These are phyloP conservation scores for Bactericera cockerelli DNA, from an alignment of 1,140 invertebrate genomes.

Conservation along the genomic window DNA sequence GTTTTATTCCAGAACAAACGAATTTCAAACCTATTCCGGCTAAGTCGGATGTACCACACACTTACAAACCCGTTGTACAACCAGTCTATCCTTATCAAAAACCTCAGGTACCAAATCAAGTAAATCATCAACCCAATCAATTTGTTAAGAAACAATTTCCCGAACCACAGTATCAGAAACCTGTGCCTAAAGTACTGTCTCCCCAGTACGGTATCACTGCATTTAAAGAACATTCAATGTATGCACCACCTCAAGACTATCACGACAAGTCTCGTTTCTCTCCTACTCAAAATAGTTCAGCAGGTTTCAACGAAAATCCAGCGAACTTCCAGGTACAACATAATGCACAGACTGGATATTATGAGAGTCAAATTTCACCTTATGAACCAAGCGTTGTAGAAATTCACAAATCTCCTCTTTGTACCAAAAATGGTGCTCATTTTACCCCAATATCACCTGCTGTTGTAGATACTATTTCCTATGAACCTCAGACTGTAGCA, in stretches of 20 bases:
- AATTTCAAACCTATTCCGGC: neutral
- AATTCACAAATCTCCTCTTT: conserved; percentile 10
- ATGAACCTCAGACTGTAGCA: conserved; percentile 20
- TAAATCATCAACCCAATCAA: neutral
- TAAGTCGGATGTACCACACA: neutral
- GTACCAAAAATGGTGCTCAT: conserved; percentile 6
- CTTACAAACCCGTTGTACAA: neutral
- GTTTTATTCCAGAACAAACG: neutral
- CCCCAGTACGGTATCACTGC: conserved; percentile 8
- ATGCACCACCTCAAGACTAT: neutral
- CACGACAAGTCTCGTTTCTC: neutral
- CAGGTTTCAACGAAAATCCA: neutral
- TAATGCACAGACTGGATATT: neutral
- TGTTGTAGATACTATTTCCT: neutral
- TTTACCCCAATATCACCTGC: conserved; percentile 1
- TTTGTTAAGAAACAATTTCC: neutral
- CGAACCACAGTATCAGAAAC: conserved; percentile 11
- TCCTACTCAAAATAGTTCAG: neutral
- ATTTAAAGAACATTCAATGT: neutral
- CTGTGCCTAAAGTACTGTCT: conserved; percentile 15
- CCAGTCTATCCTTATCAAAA: neutral
- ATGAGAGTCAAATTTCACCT: neutral
- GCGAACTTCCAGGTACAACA: neutral
- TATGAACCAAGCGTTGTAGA: neutral
- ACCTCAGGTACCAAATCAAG: neutral